These are phyloP conservation scores for Muscidifurax raptorellus DNA, from an alignment of 1,140 invertebrate species.

Conservation along the genomic window DNA sequence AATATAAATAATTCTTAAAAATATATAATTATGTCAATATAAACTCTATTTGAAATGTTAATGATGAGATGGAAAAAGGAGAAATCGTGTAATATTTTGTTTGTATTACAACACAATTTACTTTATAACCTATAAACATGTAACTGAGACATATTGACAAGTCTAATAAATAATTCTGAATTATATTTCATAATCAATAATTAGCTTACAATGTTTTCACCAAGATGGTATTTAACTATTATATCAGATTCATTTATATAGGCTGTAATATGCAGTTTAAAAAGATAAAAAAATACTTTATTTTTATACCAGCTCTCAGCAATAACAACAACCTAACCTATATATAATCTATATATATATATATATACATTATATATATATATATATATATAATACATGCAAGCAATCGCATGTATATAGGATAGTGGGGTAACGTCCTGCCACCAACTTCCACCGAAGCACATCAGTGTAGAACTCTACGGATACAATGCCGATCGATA, in stretches of 20 bases:
- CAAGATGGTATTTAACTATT: background rate
- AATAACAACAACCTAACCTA: background rate
- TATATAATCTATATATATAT: too few relatives aligned
- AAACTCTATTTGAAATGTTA: background rate
- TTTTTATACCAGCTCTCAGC: background rate
- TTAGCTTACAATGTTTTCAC: background rate
- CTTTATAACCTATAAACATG: conserved; percentile 2
- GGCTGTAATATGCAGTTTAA: background rate
- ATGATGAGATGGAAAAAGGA: background rate
- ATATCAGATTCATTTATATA: background rate
- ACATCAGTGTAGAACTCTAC: too few relatives aligned
- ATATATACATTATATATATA: too few relatives aligned
- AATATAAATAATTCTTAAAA: background rate
- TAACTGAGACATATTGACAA: background rate
- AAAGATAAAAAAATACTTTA: background rate
- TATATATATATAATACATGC: too few relatives aligned
- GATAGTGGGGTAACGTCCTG: too few relatives aligned
- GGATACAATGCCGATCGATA: too few relatives aligned
- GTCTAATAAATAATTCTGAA: background rate
- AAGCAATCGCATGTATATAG: too few relatives aligned
- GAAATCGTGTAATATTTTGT: background rate
- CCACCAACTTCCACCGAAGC: too few relatives aligned
- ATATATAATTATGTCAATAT: background rate
- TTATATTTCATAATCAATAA: background rate
- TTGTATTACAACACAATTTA: background rate